phyloP scores from a whole-genome alignment of 1,140 invertebrate genomes.

The Nilaparvata lugens region DNA sequence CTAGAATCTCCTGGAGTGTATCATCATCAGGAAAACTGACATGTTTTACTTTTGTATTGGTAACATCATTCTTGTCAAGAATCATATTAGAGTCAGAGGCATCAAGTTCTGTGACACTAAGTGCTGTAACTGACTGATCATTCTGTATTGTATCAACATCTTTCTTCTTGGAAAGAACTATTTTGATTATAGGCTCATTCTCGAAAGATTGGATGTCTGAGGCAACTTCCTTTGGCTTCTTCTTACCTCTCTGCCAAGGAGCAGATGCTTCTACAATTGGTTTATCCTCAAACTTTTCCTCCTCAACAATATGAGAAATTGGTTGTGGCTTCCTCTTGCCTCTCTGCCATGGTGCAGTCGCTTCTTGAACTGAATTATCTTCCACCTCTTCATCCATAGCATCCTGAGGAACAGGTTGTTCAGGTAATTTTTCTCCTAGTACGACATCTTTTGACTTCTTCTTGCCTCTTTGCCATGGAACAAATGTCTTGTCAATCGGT shows the following conservation, averaged over 20 bases:
- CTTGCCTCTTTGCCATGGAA: slow-evolving; percentile 7
- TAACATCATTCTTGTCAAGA: slow-evolving; percentile 16
- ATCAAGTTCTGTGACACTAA: slow-evolving; percentile 13
- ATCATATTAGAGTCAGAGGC: background rate
- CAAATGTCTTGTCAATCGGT: background rate
- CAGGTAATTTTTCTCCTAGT: too few species aligned
- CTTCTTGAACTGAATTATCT: slow-evolving; percentile 10
- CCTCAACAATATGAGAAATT: background rate
- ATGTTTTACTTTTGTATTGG: slow-evolving; percentile 5
- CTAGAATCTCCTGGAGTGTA: background rate
- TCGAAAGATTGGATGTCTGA: slow-evolving; percentile 22
- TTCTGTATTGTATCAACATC: slow-evolving; percentile 6
- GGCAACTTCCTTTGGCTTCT: background rate
- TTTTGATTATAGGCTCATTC: background rate
- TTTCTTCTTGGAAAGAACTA: background rate
- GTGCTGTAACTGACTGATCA: slow-evolving; percentile 3
- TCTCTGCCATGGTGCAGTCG: background rate
- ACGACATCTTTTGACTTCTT: background rate
- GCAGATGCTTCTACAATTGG: slow-evolving; percentile 14
- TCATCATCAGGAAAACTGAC: background rate
- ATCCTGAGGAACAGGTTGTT: too few species aligned
- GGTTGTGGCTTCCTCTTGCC: background rate
- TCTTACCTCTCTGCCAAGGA: background rate
- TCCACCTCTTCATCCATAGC: background rate
- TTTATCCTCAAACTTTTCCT: slow-evolving; percentile 15